Conservation (phyloP, 1,140 invertebrate genomes). For the Pogonus chalceus region DNA sequence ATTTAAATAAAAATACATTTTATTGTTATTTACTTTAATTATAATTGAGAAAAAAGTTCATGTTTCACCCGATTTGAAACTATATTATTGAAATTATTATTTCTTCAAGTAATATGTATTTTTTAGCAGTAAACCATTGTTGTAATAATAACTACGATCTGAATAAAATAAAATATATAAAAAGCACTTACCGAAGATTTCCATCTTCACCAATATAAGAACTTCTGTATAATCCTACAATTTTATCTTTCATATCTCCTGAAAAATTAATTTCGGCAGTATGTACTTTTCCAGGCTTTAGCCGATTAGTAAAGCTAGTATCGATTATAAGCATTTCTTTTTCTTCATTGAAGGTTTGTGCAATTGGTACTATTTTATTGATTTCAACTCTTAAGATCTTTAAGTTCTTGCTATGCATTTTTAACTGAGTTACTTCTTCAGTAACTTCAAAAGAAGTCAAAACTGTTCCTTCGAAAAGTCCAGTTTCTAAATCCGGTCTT, state of each 20-base stretch:
- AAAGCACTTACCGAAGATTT: constrained; percentile 30
- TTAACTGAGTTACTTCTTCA: constrained; percentile 46
- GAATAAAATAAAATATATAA: constrained; percentile 9
- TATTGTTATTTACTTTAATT: constrained; percentile 38
- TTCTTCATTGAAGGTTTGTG: constrained; percentile 18
- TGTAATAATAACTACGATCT: no score
- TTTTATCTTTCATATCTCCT: constrained; percentile 40
- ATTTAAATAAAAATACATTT: no score
- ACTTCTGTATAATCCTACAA: constrained; percentile 43
- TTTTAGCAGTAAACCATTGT: no score
- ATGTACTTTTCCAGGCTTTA: constrained; percentile 6
- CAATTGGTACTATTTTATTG: no score
- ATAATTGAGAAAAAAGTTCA: neutral
- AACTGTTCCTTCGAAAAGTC: constrained; percentile 60
- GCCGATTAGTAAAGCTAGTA: constrained; percentile 14
- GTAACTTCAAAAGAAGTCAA: constrained; percentile 53
- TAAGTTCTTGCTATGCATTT: constrained; percentile 60
- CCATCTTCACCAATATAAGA: constrained; percentile 32
- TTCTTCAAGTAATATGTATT: constrained; percentile 10
- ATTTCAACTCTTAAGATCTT: constrained; percentile 33
- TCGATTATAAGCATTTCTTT: constrained; percentile 21
- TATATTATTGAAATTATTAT: neutral
- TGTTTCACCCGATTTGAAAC: neutral
- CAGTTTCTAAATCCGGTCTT: constrained; percentile 60
- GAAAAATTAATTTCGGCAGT: constrained; percentile 34